A percentile compares a stretch with the other conserved stretches of the same genome.
Conservation (phyloP, 2,113 vertebrate species). For the Osmerus eperlanus region DNA sequence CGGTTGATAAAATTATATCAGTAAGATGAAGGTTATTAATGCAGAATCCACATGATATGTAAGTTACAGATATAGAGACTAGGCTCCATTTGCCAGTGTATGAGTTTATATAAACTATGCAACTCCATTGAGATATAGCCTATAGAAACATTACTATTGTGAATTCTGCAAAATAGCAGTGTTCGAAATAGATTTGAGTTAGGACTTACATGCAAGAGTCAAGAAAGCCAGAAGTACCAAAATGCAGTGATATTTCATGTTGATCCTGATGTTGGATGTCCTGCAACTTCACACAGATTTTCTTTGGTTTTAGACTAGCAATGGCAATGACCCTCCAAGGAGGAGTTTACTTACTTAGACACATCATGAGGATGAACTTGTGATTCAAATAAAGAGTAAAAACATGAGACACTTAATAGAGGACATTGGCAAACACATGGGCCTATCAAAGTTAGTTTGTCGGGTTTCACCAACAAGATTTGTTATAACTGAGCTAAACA, state of each 20-base stretch:
- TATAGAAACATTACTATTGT: not conserved
- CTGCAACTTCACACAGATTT: not conserved
- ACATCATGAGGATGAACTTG: not conserved
- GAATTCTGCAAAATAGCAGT: not conserved
- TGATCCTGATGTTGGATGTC: not conserved
- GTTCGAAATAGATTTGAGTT: not conserved
- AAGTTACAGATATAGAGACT: not conserved
- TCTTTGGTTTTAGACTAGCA: not conserved
- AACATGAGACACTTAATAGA: not conserved
- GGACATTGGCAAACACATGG: not conserved
- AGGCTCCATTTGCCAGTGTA: too few species aligned
- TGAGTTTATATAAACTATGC: too few species aligned
- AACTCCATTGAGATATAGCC: not conserved
- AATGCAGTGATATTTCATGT: conserved; percentile 31
- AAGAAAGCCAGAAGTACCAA: conserved; percentile 25
- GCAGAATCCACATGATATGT: too few species aligned
- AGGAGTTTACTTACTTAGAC: conserved; percentile 9
- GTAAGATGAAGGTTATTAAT: not conserved
- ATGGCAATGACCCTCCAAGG: not conserved
- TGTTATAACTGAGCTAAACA: too few species aligned
- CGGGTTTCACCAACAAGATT: too few species aligned
- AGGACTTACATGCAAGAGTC: conserved; percentile 26
- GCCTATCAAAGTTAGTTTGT: not conserved
- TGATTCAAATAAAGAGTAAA: conserved; percentile 10
- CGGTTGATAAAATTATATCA: not conserved